These are phyloP conservation scores for Caiman crocodilus DNA, from an alignment of 2,797 vertebrate species.

Conservation along the genomic window DNA sequence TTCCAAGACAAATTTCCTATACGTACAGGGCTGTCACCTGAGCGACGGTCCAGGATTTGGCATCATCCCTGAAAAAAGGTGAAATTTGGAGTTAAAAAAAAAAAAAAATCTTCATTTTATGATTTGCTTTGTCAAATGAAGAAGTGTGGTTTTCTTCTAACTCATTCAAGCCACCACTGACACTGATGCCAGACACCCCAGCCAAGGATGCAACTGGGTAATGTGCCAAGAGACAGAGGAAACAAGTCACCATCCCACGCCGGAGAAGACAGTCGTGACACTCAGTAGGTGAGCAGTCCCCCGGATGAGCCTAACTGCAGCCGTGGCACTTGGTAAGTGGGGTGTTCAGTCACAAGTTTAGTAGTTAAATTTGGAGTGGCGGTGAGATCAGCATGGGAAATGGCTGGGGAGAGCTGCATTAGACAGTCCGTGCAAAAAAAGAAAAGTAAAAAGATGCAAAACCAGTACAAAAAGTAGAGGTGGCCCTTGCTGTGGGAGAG, in stretches of 20 bases:
- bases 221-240: not conserved
- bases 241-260: conserved; percentile 7
- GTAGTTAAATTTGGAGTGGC: no score
- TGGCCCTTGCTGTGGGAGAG: not conserved
- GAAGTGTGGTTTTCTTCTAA: conserved; percentile 34
- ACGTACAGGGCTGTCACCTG: conserved; percentile 44
- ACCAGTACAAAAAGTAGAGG: not conserved
- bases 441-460: no score
- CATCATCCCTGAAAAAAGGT: conserved; percentile 18
- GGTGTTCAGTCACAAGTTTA: no score
- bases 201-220: conserved; percentile 20
- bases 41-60: conserved; percentile 31
- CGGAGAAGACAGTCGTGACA: conserved; percentile 43
- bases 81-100: conserved; percentile 27
- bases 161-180: conserved; percentile 36
- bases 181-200: conserved; percentile 39
- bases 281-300: conserved; percentile 17
- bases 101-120: conserved; percentile 63
- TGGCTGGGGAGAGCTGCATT: no score
- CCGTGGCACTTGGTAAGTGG: no score
- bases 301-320: not conserved
- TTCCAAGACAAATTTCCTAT: conserved; percentile 50
- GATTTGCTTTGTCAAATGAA: conserved; percentile 28
- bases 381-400: no score
- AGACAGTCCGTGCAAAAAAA: no score